These are phyloP conservation scores for Tylochromis polylepis DNA, from an alignment of 2,113 vertebrate species.

Conservation along the genomic window DNA sequence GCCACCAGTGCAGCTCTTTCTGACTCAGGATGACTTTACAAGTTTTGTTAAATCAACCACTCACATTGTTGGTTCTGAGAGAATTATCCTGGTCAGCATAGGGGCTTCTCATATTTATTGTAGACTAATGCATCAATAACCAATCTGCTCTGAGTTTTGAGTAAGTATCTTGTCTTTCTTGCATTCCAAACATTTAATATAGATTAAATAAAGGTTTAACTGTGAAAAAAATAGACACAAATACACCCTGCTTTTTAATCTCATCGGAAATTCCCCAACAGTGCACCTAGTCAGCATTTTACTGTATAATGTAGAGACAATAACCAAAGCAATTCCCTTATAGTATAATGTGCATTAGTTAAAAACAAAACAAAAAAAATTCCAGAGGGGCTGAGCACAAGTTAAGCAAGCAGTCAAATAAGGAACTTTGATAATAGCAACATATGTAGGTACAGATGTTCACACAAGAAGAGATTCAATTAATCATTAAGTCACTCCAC, in stretches of 20 bases:
- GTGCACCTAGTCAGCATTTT: not conserved
- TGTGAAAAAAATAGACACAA: not conserved
- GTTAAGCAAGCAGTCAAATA: slow-evolving; percentile 9
- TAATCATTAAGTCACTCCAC: slow-evolving; percentile 50
- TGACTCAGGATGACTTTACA: not conserved
- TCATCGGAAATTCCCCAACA: not conserved
- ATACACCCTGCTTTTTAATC: not conserved
- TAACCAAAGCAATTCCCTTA: not conserved
- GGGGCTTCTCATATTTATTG: not conserved
- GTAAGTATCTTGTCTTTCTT: not conserved
- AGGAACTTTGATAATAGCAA: slow-evolving; percentile 33
- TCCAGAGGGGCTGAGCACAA: not conserved
- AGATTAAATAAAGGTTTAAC: not conserved
- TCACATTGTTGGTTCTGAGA: not conserved
- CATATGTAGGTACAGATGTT: slow-evolving; percentile 64
- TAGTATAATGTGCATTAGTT: not conserved
- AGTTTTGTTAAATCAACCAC: not conserved
- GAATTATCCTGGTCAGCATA: not conserved
- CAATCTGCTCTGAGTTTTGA: not conserved
- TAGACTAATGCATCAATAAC: not conserved
- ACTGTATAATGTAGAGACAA: not conserved
- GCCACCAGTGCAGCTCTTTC: not conserved
- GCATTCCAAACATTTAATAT: not conserved
- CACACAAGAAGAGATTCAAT: slow-evolving; percentile 46
- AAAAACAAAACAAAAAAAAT: not conserved